Evolutionary conservation across 1,140 invertebrate species (phyloP).

Genomic region (Aphaenogaster ashmeadi): DNA sequence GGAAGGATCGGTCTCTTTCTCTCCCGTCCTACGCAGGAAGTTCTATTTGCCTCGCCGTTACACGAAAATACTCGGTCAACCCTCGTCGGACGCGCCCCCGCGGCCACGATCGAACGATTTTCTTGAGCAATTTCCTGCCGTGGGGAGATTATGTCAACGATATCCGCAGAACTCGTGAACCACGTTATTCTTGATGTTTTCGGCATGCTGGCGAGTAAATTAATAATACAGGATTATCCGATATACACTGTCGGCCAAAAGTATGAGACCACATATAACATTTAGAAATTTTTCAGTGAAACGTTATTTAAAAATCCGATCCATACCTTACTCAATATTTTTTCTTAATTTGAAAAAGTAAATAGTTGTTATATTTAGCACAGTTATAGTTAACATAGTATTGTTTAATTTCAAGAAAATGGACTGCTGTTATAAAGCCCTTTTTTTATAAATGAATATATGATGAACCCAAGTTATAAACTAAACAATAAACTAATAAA

Average conservation of each 20-base stretch:
- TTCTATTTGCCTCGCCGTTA: slow-evolving; percentile 73
- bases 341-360: no score
- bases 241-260: neutral
- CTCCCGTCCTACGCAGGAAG: slow-evolving; percentile 79
- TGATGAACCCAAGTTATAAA: no score
- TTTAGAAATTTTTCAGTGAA: no score
- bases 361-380: no score
- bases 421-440: no score
- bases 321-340: no score
- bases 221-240: neutral
- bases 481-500: no score
- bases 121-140: slow-evolving; percentile 49
- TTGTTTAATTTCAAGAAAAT: no score
- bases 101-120: slow-evolving; percentile 42
- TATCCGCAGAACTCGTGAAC: slow-evolving; percentile 6
- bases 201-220: neutral
- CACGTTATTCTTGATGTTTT: neutral
- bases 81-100: neutral
- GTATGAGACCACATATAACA: no score
- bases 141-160: slow-evolving; percentile 18
- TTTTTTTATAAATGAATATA: no score
- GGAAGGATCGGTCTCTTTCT: slow-evolving; percentile 82
- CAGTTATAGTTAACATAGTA: no score
- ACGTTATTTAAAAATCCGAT: no score
- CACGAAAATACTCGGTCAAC: slow-evolving; percentile 49